Conservation (phyloP, 2,113 vertebrate species). For the Actenoides hombroni region DNA sequence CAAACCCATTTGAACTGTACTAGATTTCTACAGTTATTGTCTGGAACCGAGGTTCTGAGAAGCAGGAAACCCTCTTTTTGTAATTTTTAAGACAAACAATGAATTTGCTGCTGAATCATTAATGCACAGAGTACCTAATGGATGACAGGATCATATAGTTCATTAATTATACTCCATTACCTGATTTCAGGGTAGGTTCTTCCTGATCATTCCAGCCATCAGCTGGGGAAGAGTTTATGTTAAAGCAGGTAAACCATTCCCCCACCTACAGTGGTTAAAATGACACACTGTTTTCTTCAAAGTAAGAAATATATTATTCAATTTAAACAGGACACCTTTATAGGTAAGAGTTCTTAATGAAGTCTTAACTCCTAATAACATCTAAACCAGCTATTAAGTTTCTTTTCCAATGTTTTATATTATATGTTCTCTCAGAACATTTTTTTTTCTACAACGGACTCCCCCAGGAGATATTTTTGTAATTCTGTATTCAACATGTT, state of each 20-base stretch:
- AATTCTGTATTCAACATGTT: accelerated
- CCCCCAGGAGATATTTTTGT: background rate
- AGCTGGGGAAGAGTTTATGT: background rate
- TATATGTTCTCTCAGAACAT: background rate
- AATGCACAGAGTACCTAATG: background rate
- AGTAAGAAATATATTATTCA: background rate
- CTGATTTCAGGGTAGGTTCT: background rate
- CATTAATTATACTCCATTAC: background rate
- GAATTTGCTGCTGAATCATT: background rate
- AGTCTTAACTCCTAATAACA: background rate
- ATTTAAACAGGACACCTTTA: background rate
- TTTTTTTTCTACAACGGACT: background rate
- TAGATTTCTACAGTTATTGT: background rate
- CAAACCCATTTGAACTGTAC: background rate
- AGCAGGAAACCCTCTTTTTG: background rate
- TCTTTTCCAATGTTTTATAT: background rate
- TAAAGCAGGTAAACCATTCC: background rate
- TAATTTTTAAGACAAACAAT: background rate
- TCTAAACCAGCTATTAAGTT: background rate
- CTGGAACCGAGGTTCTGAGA: background rate
- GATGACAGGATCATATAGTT: background rate
- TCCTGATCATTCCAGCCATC: background rate
- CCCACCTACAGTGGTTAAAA: background rate
- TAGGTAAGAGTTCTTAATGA: background rate
- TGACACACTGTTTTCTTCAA: background rate